Evolutionary conservation across 2,888 invertebrate species (phyloP).

Genomic region (Leptura quadrifasciata): DNA sequence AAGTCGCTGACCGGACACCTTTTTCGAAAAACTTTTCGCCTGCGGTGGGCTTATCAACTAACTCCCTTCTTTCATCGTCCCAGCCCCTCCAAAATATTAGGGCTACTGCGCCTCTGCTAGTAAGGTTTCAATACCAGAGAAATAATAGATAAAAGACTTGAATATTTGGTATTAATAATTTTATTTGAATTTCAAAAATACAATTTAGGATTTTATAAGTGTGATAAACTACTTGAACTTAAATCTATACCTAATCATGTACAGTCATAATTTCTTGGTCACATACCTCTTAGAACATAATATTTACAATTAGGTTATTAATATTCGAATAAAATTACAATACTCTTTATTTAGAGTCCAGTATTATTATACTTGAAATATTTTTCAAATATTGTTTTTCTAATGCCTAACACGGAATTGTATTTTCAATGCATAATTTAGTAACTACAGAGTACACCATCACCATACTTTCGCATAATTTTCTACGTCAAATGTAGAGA

Average conservation of each 20-base stretch:
- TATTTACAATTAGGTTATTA: slow-evolving; percentile 49
- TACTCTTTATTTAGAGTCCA: slow-evolving; percentile 54
- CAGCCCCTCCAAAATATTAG: no score
- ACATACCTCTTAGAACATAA: slow-evolving; percentile 49
- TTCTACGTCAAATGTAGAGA: slow-evolving; percentile 37
- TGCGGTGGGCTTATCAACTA: no score
- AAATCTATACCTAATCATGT: slow-evolving; percentile 52
- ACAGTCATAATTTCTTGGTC: slow-evolving; percentile 46
- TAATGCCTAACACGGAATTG: slow-evolving; percentile 36
- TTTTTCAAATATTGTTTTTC: slow-evolving; percentile 41
- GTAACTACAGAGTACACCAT: slow-evolving; percentile 25
- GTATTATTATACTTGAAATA: no score
- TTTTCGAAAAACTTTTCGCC: no score
- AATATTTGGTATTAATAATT: slow-evolving; percentile 60
- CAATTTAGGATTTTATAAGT: slow-evolving; percentile 57
- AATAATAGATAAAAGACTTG: no score
- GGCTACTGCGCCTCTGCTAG: no score
- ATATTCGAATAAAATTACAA: slow-evolving; percentile 64
- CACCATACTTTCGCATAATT: slow-evolving; percentile 29
- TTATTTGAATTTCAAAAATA: slow-evolving; percentile 62
- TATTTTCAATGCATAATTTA: slow-evolving; percentile 29
- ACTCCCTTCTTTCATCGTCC: no score
- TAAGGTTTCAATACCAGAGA: no score
- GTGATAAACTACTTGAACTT: slow-evolving; percentile 48
- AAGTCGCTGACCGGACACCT: no score